Conservation (phyloP, 2,797 vertebrate species). For the Intellagama lesueurii region DNA sequence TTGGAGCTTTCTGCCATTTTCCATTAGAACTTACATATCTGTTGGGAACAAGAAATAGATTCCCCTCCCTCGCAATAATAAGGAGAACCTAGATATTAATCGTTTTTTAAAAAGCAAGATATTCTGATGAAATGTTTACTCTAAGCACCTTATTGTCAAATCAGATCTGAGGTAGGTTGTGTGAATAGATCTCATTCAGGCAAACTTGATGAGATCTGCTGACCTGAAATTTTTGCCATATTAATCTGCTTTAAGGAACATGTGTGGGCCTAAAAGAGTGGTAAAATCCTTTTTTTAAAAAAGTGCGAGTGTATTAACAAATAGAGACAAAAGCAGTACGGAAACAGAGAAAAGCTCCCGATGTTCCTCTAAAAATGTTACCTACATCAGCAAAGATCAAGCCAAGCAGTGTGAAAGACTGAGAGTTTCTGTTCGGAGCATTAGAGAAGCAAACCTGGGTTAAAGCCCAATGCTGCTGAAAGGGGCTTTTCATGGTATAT, state of each 20-base stretch:
- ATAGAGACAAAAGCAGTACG: conserved; percentile 49
- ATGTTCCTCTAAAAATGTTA: background rate
- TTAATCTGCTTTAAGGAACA: conserved; percentile 67
- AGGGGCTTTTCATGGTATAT: conserved; percentile 76
- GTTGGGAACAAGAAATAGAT: conserved; percentile 49
- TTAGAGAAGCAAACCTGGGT: conserved; percentile 73
- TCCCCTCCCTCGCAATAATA: conserved; percentile 20
- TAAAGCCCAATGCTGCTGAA: conserved; percentile 77
- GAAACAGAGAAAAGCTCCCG: conserved; percentile 2
- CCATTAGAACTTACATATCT: conserved; percentile 48
- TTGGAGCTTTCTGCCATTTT: conserved; percentile 16
- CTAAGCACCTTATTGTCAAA: conserved; percentile 68
- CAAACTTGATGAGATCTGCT: conserved; percentile 72
- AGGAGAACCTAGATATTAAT: conserved; percentile 63
- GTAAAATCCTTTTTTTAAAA: conserved; percentile 39
- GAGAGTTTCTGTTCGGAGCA: conserved; percentile 56
- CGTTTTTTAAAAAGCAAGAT: conserved; percentile 55
- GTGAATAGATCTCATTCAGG: conserved; percentile 72
- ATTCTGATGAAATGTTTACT: conserved; percentile 73
- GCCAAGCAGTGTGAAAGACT: background rate
- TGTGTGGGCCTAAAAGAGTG: conserved; percentile 29
- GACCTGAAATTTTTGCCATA: conserved; percentile 71
- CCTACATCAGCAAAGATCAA: background rate
- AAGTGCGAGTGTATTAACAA: conserved; percentile 42
- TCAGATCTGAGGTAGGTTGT: conserved; percentile 73